Evolutionary conservation across 2,888 invertebrate species (phyloP), one percentile per base, ranked within the genome.

Genomic region (Pycnomerus fuliginosus): DNA sequence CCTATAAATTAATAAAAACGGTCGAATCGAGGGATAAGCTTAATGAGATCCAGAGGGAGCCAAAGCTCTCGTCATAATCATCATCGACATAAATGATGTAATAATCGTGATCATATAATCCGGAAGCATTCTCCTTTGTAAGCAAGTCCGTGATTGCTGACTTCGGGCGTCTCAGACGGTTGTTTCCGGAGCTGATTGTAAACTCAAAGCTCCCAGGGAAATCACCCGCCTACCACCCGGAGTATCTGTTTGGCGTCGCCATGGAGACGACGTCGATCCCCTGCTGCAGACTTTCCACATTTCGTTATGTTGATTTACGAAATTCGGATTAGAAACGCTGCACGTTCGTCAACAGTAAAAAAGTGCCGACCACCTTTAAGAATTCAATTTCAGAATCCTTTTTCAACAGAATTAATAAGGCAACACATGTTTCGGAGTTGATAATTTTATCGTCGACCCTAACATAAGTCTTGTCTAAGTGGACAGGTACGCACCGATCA

Each of bases 131-230:
- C 54, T 53, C 59, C 58, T 62, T 65, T 61, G 62, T 59, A 58
- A 58, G 58, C 60, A 54, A 50, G 54, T 52, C 60, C 52, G 56
- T 62, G 65, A 65, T 65, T 65, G 64, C 62, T 47, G 64, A 67
- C 67, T 65, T 58, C 56, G 56, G 58, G 60, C 58, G 60, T 58
- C 61, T 60, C 61, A 62, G 63, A 63, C 62, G 58, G 54, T 61
- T 60, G 63, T 64, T 66, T 67, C 66, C 68, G 64, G 65, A 52
- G 52, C 58, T 64, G 67, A 65, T 67, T 67, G 65, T 65, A 63
- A 64, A 64, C 64, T 63, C 61, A 57, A 58, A 61, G 52, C 52
- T 49, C 8, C 41, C 32, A 33, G 28, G 34, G 32, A 47, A 8
- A 35, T 32, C 52, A 37, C 53, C 52, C 52, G 55, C 56, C 55